Evolutionary conservation across 2,113 vertebrate genomes (phyloP).

Genomic region (Leiothrix lutea): DNA sequence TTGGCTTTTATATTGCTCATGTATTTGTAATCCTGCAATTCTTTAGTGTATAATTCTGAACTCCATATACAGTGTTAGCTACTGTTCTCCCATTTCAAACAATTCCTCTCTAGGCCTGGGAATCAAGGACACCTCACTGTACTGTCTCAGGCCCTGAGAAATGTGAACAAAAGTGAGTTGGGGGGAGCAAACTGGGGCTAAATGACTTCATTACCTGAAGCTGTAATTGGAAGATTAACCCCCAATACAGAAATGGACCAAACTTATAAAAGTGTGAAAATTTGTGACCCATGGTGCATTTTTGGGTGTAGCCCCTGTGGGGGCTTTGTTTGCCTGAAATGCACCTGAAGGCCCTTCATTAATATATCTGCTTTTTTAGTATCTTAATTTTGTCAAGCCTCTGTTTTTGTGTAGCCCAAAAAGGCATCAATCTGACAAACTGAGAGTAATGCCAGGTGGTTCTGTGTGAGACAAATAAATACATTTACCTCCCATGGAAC

Average conservation of each 20-base stretch:
- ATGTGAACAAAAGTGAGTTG: neutral
- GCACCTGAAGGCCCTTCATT: neutral
- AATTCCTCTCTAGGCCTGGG: neutral
- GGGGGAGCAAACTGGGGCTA: rapidly evolving
- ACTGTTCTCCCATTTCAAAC: neutral
- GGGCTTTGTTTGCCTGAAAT: rapidly evolving
- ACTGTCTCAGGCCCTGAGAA: neutral
- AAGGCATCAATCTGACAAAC: neutral
- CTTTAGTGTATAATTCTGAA: rapidly evolving
- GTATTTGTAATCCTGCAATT: rapidly evolving
- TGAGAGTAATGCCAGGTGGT: neutral
- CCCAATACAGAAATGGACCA: neutral
- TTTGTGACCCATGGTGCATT: rapidly evolving
- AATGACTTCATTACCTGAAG: neutral
- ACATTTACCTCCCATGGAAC: neutral
- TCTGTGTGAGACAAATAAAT: neutral
- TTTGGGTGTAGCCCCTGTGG: neutral
- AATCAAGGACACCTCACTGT: neutral
- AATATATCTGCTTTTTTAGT: no score
- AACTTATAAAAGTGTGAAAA: neutral
- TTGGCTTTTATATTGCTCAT: neutral
- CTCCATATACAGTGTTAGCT: neutral
- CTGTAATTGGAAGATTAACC: neutral
- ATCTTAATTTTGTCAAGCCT: no score
- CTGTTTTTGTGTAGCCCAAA: neutral